Evolutionary conservation across 2,113 vertebrate species (phyloP), one percentile per base, ranked within the genome.

Genomic region (Lagopus muta): DNA sequence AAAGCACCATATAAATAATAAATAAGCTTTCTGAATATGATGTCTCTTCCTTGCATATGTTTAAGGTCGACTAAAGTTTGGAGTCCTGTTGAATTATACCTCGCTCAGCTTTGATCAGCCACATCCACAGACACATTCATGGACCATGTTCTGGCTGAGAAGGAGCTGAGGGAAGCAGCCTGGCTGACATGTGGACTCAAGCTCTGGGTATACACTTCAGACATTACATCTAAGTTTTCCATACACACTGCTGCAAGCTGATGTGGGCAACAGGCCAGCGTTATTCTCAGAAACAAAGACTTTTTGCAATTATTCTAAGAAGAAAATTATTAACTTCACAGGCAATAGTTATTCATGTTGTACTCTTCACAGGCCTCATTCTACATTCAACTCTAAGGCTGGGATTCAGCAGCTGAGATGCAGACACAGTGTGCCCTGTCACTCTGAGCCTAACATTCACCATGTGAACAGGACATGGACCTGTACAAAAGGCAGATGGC

Each of bases 111-210:
- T 24, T 75, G 76, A 78, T 65, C 42, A 66, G 72, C 8, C 21
- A 4, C 22, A 72, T 61, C 54, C 45, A 61, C 54, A 75, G 74
- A 3, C 9, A 8, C 10, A 32, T 24, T 34, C 4, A 2, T 0
- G 1, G 10, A 2, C 3, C 17, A n/a, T 42, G 18, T 45, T 45
- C 28, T 57, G 38, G 13, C 71, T 61, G 72, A 19, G 48, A 43
- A 38, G 34, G 24, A 67, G 34, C 47, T 20, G n/a, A 38, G 27
- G 28, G n/a, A 69, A 69, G 48, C 42, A 36, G 73, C 67, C 25
- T 28, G 2, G 11, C 2, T 1, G 6, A 8, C 2, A 4, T 0
- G 2, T 36, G n/a, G 43, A 6, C 60, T 64, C 32, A 3, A 6
- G 36, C 22, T 62, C 15, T 50, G 17, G 28, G 36, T 38, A 5